These are phyloP conservation scores for Cinara cedri DNA, from an alignment of 2,888 invertebrate species.

Conservation along the genomic window DNA sequence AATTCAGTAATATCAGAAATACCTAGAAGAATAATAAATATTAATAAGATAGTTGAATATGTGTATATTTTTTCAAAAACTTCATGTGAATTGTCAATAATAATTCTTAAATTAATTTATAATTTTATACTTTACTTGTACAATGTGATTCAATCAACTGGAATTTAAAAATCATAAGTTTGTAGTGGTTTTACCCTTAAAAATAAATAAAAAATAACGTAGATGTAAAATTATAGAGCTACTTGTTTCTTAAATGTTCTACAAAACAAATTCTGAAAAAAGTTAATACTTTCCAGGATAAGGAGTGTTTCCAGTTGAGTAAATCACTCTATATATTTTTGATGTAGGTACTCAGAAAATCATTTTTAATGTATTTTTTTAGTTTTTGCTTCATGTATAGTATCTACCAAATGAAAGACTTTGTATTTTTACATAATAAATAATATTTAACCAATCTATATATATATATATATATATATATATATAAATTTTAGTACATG, in stretches of 20 bases:
- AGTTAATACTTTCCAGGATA: no score
- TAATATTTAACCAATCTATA: constrained; percentile 9
- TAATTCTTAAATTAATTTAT: not conserved
- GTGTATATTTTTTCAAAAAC: no score
- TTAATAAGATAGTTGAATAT: not conserved
- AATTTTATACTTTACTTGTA: not conserved
- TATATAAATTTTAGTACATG: not conserved
- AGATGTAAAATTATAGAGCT: no score
- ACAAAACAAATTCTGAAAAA: no score
- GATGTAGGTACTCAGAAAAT: not conserved
- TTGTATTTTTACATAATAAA: constrained; percentile 1
- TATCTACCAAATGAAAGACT: constrained; percentile 12
- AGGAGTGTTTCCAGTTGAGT: no score
- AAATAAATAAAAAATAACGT: not conserved
- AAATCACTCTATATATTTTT: not conserved
- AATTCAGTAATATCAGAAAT: not conserved
- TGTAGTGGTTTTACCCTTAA: not conserved
- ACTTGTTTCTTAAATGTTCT: no score
- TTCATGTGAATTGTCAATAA: not conserved
- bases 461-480: no score
- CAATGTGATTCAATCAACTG: not conserved
- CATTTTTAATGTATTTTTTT: not conserved
- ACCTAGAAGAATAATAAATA: not conserved
- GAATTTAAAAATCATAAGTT: not conserved
- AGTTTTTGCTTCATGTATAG: not conserved